These are phyloP conservation scores for Agonopterix subpropinquella DNA, from an alignment of 2,888 invertebrate genomes.

Conservation along the genomic window DNA sequence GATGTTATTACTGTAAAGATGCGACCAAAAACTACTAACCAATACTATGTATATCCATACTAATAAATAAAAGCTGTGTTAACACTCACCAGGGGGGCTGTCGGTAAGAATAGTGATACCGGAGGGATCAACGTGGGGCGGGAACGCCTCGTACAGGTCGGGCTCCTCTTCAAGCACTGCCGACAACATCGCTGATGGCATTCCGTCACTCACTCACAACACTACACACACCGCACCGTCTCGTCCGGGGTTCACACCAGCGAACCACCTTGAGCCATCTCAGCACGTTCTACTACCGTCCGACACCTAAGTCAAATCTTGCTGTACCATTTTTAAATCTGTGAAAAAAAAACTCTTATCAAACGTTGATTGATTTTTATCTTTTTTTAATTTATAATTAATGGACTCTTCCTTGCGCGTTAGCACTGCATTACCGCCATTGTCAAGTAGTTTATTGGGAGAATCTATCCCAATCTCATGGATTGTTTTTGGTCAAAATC, in stretches of 20 bases:
- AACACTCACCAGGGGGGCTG: slow-evolving; percentile 71
- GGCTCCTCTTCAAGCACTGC: slow-evolving; percentile 84
- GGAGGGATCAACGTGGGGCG: slow-evolving; percentile 87
- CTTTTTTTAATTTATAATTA: too few species aligned
- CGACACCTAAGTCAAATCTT: slow-evolving; percentile 70
- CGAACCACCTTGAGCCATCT: slow-evolving; percentile 57
- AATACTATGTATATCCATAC: too few species aligned
- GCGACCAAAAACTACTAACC: too few species aligned
- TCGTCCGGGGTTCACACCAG: slow-evolving; percentile 53
- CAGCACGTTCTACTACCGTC: slow-evolving; percentile 35
- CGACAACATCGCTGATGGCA: slow-evolving; percentile 82
- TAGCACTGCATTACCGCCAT: too few species aligned
- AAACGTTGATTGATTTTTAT: slow-evolving; percentile 11
- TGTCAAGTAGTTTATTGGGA: too few species aligned
- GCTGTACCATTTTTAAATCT: slow-evolving; percentile 76
- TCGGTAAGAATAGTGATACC: slow-evolving; percentile 84
- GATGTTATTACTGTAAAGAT: too few species aligned
- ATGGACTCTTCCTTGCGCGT: too few species aligned
- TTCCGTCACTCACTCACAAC: slow-evolving; percentile 56
- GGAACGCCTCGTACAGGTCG: slow-evolving; percentile 86
- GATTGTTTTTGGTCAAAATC: too few species aligned
- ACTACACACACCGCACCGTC: slow-evolving; percentile 52
- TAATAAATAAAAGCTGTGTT: not conserved
- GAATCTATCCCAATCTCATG: too few species aligned
- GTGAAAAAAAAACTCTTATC: slow-evolving; percentile 41